Evolutionary conservation across 2,113 vertebrate genomes (phyloP).

Genomic region (Neogobius melanostomus): DNA sequence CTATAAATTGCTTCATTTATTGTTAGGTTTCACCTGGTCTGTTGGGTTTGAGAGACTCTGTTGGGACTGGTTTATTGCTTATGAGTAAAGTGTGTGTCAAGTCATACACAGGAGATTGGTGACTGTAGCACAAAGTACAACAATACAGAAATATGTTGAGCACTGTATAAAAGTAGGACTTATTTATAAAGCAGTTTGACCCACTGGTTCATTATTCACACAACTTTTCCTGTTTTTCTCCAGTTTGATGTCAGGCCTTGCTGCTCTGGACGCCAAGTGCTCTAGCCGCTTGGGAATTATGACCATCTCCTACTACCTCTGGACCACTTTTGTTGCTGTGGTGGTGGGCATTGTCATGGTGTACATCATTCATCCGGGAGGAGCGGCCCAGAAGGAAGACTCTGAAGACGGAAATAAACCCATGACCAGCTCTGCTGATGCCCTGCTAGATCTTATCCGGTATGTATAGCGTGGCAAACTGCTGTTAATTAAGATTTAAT

Average conservation of each 20-base stretch:
- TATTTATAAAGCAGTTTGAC: too few species aligned
- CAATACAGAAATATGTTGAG: too few species aligned
- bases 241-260: constrained; percentile 96
- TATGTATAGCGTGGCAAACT: constrained; percentile 56
- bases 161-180: too few species aligned
- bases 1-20: not conserved
- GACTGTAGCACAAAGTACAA: too few species aligned
- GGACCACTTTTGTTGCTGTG: constrained; percentile 97
- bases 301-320: constrained; percentile 96
- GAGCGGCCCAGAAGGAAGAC: constrained; percentile 91
- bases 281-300: constrained; percentile 95
- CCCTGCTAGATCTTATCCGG: constrained; percentile 95
- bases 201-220: too few species aligned
- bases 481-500: too few species aligned
- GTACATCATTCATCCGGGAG: constrained; percentile 93
- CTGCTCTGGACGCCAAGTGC: constrained; percentile 94
- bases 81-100: not conserved
- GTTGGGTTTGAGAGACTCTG: not conserved
- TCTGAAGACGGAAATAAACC: constrained; percentile 88
- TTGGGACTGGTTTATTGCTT: not conserved
- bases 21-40: not conserved
- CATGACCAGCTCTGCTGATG: constrained; percentile 95
- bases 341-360: constrained; percentile 97
- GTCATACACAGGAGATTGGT: not conserved
- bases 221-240: not conserved